Conservation (phyloP, 1,140 invertebrate genomes). For the Drosophila leontia region DNA sequence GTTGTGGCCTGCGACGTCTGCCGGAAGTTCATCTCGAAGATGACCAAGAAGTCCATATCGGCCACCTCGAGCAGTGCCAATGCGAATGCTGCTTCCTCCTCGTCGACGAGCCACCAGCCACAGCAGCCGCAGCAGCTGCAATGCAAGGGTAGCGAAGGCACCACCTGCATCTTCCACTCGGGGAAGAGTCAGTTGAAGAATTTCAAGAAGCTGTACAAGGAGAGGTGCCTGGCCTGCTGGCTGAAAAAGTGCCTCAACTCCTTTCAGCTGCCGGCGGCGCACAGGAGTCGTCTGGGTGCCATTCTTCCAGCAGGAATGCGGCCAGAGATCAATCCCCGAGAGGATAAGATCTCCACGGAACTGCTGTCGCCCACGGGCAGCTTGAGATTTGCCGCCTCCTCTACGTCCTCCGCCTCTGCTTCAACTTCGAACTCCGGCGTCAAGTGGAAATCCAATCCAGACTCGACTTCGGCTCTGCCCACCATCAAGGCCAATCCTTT, state of each 20-base stretch:
- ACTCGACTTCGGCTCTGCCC: conserved; percentile 42
- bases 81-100: background rate
- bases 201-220: conserved; percentile 88
- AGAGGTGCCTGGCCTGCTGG: conserved; percentile 94
- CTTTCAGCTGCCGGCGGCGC: conserved; percentile 90
- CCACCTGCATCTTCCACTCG: conserved; percentile 89
- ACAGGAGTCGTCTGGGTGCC: conserved; percentile 88
- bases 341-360: conserved; percentile 57
- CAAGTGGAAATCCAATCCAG: conserved; percentile 70
- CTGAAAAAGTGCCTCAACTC: conserved; percentile 92
- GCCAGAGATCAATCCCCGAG: conserved; percentile 33
- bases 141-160: conserved; percentile 90
- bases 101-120: conserved; percentile 59
- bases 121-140: conserved; percentile 85
- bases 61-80: conserved; percentile 26
- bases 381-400: conserved; percentile 39
- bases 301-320: conserved; percentile 87
- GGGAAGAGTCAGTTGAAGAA: conserved; percentile 90
- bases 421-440: conserved; percentile 40
- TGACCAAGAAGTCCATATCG: conserved; percentile 84
- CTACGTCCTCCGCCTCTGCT: conserved; percentile 2
- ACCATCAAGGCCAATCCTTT: conserved; percentile 76
- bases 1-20: conserved; percentile 93
- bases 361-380: conserved; percentile 60
- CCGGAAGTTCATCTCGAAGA: conserved; percentile 93